Percentiles rank a stretch among this genome's conserved stretches.
phyloP scores from a whole-genome alignment of 30 jellyfish, hydroid and myxozoan species.

The Rhopilema esculentum region DNA sequence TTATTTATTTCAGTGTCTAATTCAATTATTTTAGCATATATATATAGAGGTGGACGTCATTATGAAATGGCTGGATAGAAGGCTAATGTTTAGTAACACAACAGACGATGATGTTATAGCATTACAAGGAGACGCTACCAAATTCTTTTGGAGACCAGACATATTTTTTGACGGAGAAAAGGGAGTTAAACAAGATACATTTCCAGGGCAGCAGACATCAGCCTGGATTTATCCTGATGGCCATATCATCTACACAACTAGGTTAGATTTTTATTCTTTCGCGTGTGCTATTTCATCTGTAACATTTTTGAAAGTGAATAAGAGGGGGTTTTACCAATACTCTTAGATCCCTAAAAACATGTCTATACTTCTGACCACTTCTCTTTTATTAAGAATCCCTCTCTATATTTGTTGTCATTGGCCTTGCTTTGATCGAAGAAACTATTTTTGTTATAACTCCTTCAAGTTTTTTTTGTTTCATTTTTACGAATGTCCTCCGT shows the following conservation, averaged over 20 bases:
- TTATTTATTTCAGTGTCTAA: no score
- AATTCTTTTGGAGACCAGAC: slow-evolving; percentile 64
- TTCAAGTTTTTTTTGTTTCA: no score
- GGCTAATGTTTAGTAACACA: slow-evolving; percentile 10
- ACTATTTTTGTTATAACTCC: no score
- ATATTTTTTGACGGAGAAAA: slow-evolving; percentile 29
- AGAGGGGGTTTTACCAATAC: no score
- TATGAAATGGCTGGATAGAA: slow-evolving; percentile 21
- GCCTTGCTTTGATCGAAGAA: no score
- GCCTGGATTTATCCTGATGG: slow-evolving; percentile 59
- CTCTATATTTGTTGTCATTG: no score
- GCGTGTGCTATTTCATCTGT: no score
- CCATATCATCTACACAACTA: slow-evolving; percentile 9
- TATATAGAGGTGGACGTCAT: slow-evolving; percentile 23
- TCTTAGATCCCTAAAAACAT: no score
- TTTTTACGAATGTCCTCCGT: no score
- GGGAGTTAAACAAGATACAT: slow-evolving; percentile 25
- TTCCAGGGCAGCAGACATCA: slow-evolving; percentile 35
- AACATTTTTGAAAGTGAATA: no score
- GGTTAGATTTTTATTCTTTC: background rate
- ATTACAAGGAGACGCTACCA: slow-evolving; percentile 5
- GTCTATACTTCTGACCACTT: no score
- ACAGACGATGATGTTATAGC: background rate
- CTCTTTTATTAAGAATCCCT: no score
- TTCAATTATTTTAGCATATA: slow-evolving; percentile 28